Percentiles rank a stretch among this genome's conserved stretches.
Evolutionary conservation across 2,797 vertebrate species (phyloP).

Genomic region (Cuniculus paca): DNA sequence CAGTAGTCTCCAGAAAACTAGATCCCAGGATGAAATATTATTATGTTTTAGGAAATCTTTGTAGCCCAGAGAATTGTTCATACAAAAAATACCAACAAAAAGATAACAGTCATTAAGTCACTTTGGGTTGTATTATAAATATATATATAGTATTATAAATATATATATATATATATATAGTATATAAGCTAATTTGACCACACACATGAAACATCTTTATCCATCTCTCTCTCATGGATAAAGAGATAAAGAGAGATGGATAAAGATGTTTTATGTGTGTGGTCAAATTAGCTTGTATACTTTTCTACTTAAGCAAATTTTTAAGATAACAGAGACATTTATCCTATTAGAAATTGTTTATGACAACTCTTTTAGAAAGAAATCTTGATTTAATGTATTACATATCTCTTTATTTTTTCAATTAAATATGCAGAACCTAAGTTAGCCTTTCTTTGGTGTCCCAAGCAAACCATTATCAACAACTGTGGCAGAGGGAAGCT

Average conservation of each 20-base stretch:
- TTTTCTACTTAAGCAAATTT: conserved; percentile 9
- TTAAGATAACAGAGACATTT: not conserved
- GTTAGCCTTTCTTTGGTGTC: conserved; percentile 32
- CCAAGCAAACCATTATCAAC: not conserved
- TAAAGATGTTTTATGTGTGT: not conserved
- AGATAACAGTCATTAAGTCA: conserved; percentile 49
- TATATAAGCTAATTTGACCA: conserved; percentile 18
- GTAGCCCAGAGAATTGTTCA: conserved; percentile 8
- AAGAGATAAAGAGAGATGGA: too few species aligned
- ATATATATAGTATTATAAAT: not conserved
- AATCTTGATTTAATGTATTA: not conserved
- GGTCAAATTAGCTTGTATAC: not conserved
- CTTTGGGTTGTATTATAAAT: not conserved
- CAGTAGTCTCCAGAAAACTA: conserved; percentile 41
- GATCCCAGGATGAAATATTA: conserved; percentile 59
- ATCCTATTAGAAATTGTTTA: not conserved
- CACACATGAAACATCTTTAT: not conserved
- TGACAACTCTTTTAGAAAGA: not conserved
- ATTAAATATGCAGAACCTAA: not conserved
- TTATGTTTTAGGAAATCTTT: not conserved
- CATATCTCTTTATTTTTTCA: not conserved
- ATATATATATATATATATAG: not conserved
- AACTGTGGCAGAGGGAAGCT: not conserved
- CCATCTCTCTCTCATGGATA: too few species aligned
- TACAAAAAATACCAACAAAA: conserved; percentile 4